Base-by-base conservation (phyloP, 2,888 invertebrate species). In the Meteorus colon region DNA sequence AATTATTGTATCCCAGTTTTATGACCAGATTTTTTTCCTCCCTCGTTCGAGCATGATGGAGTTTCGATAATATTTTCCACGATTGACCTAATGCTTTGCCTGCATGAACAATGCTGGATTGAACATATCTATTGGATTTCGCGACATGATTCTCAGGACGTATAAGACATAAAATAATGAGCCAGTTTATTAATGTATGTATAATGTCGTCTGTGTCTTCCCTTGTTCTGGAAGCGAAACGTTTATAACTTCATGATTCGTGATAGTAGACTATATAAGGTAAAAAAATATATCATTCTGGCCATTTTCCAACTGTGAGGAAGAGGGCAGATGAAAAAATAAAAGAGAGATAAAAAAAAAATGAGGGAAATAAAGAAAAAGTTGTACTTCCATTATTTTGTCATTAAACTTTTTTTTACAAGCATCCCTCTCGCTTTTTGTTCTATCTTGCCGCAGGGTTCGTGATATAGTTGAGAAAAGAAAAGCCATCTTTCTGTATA, bases 331-430 rank as follows among this genome's bases (percentile, higher is more conserved):
- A 69, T 8, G 41, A 41, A n/a, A 27, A 60, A 37, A 76, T 41
- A 70, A 71, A 74, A n/a, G 14, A 62, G 34, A 34, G 8, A 8
- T 34, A 65, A 71, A 62, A 59, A 65, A 68, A 16, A 45, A 69
- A 55, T 41, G 19, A 59, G 66, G 66, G 62, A 63, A 62, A 48
- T 59, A 45, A 24, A 72, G 66, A 31, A 48, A 31, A 48, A 41
- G 55, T 72, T 34, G 81, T 80, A 80, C 79, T 75, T 79, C 82
- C 81, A 84, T 86, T 84, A 86, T 85, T 85, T 83, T 74, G 67
- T 81, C 83, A 84, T 85, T 86, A 85, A 82, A 81, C 78, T 84
- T 84, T 83, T 24, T 83, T 83, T 77, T 31, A 68, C 73, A 31
- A n/a, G 76, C 69, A 68, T 66, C 37, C 48, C 65, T 76, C 65